Evolutionary conservation across 1,140 invertebrate species (phyloP), one percentile per base, ranked within the genome.

Genomic region (Augochlora pura): DNA sequence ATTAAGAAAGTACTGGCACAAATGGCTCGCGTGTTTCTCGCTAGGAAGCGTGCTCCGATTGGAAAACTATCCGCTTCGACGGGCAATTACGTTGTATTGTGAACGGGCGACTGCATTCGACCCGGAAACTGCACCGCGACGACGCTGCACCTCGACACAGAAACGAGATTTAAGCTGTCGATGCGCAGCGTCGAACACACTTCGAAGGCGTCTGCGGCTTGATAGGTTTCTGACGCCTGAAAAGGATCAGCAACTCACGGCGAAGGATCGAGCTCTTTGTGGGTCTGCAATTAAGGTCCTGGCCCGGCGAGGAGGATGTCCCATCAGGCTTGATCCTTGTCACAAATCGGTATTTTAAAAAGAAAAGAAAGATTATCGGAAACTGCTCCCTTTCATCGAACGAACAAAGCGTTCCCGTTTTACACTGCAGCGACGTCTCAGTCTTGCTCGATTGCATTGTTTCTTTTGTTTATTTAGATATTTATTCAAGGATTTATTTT

Each of bases 191-290:
- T 63, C 66, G 67, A 73, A 73, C 73, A 78, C 78, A 83, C 68
- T 80, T 87, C 75, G 84, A 86, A 84, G 82, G 83, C 84, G 86
- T 88, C 87, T 85, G 75, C 62, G 76, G 77, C 64, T 75, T 81
- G 84, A 85, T 78, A 79, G 80, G 63, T 75, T 60, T 39, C 80
- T 76, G 84, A 86, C 80, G 80, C 68, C 75, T 88, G 82, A 88
- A 88, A 89, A 77, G 86, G 82, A 88, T 68, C 39, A 63, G 75
- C 82, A 82, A 89, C 82, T 89, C 88, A 89, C 77, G 80, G 64
- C 81, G 32, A 52, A 69, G 80, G 84, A 85, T 74, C 83, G 63
- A 75, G 25, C 65, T 63, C 78, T 88, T 84, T 88, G 77, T 87
- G 49, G 77, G 5, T 46, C 52, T 71, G 79, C 83, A 77, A 85